A percentile compares a stretch with the other conserved stretches of the same genome.
Conservation (phyloP, 2,797 vertebrate genomes). For the Hafferia zeledoni region DNA sequence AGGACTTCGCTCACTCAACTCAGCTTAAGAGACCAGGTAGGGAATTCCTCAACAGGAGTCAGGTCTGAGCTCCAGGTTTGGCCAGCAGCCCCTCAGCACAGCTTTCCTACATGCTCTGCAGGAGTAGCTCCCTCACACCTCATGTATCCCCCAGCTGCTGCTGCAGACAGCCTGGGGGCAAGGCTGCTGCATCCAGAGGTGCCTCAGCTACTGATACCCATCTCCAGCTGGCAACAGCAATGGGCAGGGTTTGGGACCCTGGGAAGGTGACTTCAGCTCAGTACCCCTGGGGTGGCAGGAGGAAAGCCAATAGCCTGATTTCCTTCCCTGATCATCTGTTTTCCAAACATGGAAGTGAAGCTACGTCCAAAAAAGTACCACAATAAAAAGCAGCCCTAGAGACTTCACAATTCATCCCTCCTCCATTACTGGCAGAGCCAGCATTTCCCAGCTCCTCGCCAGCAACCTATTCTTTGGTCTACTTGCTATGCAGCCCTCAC, state of each 20-base stretch:
- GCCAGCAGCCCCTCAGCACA: background rate
- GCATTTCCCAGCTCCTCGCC: background rate
- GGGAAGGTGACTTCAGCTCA: background rate
- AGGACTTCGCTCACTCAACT: background rate
- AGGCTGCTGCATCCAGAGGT: background rate
- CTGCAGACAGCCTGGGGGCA: background rate
- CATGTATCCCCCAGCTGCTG: background rate
- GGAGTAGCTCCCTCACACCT: background rate
- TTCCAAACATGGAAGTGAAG: background rate
- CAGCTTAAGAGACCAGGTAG: background rate
- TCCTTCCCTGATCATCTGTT: background rate
- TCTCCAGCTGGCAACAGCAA: background rate
- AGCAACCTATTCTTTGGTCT: background rate
- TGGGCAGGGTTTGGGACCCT: background rate
- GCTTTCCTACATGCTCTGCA: background rate
- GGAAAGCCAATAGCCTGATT: background rate
- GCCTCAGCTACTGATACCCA: background rate
- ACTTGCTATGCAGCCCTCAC: background rate
- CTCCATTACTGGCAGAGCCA: background rate
- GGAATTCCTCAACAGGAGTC: rapidly evolving
- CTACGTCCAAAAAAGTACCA: background rate
- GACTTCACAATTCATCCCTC: background rate
- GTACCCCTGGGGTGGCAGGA: rapidly evolving
- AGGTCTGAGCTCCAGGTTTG: background rate
- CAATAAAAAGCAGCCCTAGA: background rate